Evolutionary conservation across 2,797 vertebrate species (phyloP).

Genomic region (Platyrinchus mystaceus): DNA sequence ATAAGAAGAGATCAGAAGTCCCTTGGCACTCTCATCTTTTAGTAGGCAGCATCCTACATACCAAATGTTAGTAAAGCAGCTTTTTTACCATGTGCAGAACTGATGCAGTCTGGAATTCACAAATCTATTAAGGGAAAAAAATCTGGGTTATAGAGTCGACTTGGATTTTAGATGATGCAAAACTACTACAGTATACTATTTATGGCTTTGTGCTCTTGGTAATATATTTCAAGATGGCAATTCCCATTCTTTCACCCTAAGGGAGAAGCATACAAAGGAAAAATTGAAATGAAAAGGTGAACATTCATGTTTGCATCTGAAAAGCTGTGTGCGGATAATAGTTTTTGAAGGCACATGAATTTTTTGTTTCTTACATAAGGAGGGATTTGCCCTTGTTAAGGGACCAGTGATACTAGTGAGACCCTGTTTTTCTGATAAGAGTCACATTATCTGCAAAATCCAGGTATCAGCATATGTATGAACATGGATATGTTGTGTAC

Average conservation of each 20-base stretch:
- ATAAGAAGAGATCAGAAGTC: neutral
- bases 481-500: neutral
- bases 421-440: neutral
- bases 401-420: neutral
- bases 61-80: neutral
- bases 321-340: neutral
- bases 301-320: neutral
- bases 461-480: neutral
- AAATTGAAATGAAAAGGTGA: constrained; percentile 22
- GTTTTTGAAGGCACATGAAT: neutral
- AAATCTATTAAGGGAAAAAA: neutral
- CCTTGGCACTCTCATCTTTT: neutral
- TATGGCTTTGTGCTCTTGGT: neutral
- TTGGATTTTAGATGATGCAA: neutral
- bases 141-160: neutral
- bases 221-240: neutral
- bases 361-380: neutral
- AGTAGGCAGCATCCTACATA: neutral
- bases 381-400: neutral
- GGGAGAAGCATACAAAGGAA: neutral
- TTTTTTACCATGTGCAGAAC: neutral
- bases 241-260: neutral
- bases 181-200: neutral
- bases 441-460: neutral
- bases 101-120: neutral